These are phyloP conservation scores for Eilema caniola DNA, from an alignment of 2,888 invertebrate species.

Conservation along the genomic window DNA sequence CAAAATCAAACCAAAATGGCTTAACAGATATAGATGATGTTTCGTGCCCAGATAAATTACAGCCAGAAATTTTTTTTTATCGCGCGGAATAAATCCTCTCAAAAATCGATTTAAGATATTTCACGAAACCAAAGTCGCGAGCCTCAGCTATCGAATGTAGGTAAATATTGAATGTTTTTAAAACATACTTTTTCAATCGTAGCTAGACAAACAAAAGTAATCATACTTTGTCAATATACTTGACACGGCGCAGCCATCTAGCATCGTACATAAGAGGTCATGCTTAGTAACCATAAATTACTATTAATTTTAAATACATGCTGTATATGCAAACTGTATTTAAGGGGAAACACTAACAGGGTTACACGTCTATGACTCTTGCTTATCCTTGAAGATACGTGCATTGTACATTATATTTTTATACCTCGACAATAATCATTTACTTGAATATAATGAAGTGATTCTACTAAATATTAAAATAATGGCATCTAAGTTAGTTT, in stretches of 20 bases:
- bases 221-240: neutral
- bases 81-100: too few relatives aligned
- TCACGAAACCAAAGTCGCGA: too few relatives aligned
- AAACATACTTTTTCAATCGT: too few relatives aligned
- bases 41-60: too few relatives aligned
- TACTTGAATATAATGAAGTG: slow-evolving; percentile 3
- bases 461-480: slow-evolving; percentile 14
- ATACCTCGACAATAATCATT: slow-evolving; percentile 17
- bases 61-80: neutral
- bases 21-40: neutral
- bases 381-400: slow-evolving; percentile 48
- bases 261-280: neutral
- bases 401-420: slow-evolving; percentile 34
- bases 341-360: slow-evolving; percentile 58
- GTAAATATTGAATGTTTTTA: too few relatives aligned
- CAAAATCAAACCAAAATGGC: neutral
- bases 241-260: neutral
- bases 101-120: neutral
- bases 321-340: slow-evolving; percentile 55
- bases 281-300: neutral
- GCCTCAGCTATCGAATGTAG: too few relatives aligned
- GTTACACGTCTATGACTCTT: slow-evolving; percentile 58
- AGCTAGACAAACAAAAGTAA: neutral
- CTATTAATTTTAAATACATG: slow-evolving; percentile 32
- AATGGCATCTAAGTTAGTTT: neutral